A percentile compares a stretch with the other conserved stretches of the same genome.
phyloP scores from a whole-genome alignment of 2,888 invertebrate species.

The Megaustenia siamemsis region DNA sequence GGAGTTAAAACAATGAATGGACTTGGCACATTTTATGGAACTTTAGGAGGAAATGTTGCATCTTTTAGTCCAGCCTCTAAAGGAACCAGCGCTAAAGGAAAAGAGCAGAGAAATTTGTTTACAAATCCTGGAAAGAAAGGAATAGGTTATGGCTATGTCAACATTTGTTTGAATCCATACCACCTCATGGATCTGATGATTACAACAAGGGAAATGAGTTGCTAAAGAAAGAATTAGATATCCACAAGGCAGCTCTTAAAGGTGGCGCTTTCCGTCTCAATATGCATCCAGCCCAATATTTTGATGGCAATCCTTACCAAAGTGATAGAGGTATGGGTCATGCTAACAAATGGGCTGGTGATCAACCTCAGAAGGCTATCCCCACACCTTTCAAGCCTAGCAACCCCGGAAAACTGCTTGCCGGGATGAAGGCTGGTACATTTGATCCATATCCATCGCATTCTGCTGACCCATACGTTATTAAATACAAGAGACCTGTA shows the following conservation, averaged over 20 bases:
- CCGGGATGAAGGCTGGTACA: constrained; percentile 79
- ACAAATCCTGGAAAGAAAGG: constrained; percentile 80
- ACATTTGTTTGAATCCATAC: constrained; percentile 76
- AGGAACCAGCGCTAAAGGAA: constrained; percentile 65
- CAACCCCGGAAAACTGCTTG: constrained; percentile 78
- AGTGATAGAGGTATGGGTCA: constrained; percentile 70
- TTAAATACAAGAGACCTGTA: constrained; percentile 68
- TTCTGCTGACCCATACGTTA: constrained; percentile 75
- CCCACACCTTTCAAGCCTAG: constrained; percentile 79
- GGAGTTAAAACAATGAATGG: constrained; percentile 78
- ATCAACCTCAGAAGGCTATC: constrained; percentile 63
- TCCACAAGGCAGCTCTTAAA: constrained; percentile 76
- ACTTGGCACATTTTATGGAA: constrained; percentile 79
- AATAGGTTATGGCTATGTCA: constrained; percentile 79
- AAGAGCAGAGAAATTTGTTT: constrained; percentile 76
- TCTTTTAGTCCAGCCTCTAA: constrained; percentile 75
- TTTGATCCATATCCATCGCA: constrained; percentile 80
- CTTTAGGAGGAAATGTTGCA: constrained; percentile 75
- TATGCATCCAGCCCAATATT: constrained; percentile 77
- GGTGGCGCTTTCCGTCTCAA: constrained; percentile 78
- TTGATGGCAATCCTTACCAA: constrained; percentile 78
- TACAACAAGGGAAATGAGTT: constrained; percentile 73
- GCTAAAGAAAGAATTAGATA: constrained; percentile 74
- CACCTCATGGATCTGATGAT: constrained; percentile 74
- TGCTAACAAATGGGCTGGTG: constrained; percentile 62